phyloP scores from a whole-genome alignment of 2,797 vertebrate species.

The Xerus rutilus region DNA sequence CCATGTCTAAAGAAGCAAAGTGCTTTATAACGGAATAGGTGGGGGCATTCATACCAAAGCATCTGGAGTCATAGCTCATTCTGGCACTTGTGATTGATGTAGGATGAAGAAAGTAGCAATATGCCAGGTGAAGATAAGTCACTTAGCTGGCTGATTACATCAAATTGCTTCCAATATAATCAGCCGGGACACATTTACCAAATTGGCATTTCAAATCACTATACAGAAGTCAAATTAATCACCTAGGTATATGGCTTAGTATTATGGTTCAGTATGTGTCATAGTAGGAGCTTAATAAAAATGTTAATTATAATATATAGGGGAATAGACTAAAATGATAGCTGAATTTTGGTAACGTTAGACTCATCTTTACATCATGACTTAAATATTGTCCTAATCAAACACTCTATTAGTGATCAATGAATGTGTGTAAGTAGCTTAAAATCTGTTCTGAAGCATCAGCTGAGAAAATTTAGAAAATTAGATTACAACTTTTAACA shows the following conservation, averaged over 20 bases:
- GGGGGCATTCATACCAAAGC: background rate
- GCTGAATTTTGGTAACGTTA: constrained; percentile 26
- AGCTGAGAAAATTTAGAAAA: background rate
- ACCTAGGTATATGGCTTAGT: constrained; percentile 44
- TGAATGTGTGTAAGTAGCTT: background rate
- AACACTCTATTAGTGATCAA: background rate
- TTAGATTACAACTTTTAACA: background rate
- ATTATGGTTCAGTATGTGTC: constrained; percentile 39
- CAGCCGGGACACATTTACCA: constrained; percentile 67
- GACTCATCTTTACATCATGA: constrained; percentile 20
- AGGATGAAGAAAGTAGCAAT: constrained; percentile 51
- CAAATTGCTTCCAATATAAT: constrained; percentile 76
- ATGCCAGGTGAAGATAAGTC: constrained; percentile 75
- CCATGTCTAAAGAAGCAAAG: constrained; percentile 45
- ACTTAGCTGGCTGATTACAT: constrained; percentile 73
- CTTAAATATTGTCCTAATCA: background rate
- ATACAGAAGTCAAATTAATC: constrained; percentile 66
- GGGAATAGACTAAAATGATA: constrained; percentile 40
- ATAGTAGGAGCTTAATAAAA: constrained; percentile 46
- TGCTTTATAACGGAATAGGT: constrained; percentile 9
- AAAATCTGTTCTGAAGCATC: background rate
- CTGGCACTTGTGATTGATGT: constrained; percentile 41
- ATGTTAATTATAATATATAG: background rate
- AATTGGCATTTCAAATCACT: constrained; percentile 74
- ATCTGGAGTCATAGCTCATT: constrained; percentile 58